Percentiles rank a stretch among this genome's conserved stretches.
Conservation (phyloP, 1,140 invertebrate species). For the Drosophila lacteicornis region DNA sequence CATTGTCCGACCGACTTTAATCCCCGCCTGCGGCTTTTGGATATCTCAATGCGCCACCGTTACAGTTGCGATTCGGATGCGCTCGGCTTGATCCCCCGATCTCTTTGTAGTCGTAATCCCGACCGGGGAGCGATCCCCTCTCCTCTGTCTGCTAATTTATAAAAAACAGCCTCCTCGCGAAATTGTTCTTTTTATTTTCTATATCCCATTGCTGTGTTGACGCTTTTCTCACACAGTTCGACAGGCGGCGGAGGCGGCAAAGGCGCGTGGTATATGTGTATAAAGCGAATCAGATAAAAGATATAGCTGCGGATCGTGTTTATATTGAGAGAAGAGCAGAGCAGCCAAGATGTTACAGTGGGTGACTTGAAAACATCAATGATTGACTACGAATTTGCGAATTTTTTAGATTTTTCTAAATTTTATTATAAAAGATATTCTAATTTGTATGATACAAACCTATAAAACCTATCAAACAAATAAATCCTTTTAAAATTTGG, state of each 20-base stretch:
- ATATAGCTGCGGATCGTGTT: constrained; percentile 63
- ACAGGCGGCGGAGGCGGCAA: constrained; percentile 4
- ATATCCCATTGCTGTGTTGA: constrained; percentile 61
- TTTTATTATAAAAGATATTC: no score
- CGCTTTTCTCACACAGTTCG: constrained; percentile 68
- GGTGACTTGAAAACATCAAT: background rate
- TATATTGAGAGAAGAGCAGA: constrained; percentile 65
- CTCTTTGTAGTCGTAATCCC: constrained; percentile 48
- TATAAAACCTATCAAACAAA: no score
- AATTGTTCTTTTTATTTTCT: constrained; percentile 16
- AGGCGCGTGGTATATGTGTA: constrained; percentile 64
- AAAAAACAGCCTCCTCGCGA: constrained; percentile 66
- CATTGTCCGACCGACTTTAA: constrained; percentile 63
- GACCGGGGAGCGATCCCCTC: constrained; percentile 11
- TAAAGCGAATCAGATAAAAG: constrained; percentile 70
- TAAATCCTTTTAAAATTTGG: no score
- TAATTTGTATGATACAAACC: no score
- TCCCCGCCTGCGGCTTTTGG: constrained; percentile 70
- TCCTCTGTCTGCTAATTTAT: constrained; percentile 59
- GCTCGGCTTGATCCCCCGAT: constrained; percentile 64
- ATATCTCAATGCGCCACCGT: constrained; percentile 71
- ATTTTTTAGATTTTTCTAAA: background rate
- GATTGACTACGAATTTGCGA: background rate
- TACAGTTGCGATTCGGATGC: constrained; percentile 66
- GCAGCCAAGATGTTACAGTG: constrained; percentile 53